These are phyloP conservation scores for Lasioglossum morio DNA, from an alignment of 2,888 invertebrate species.

Conservation along the genomic window DNA sequence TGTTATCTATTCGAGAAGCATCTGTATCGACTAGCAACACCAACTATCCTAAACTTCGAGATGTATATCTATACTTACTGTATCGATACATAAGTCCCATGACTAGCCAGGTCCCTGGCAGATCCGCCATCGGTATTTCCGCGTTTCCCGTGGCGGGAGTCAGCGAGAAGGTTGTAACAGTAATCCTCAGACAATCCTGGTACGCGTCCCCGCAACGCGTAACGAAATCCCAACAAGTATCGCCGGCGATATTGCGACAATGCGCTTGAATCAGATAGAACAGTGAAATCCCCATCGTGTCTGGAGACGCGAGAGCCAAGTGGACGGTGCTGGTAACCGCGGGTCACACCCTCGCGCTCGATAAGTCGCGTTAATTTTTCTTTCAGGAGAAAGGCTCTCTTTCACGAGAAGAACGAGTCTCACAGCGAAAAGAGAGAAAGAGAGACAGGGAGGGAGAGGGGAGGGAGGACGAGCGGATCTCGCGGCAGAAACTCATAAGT, in stretches of 20 bases:
- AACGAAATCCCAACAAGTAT: slow-evolving; percentile 1
- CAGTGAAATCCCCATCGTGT: slow-evolving; percentile 34
- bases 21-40: too few species aligned
- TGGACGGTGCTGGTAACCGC: slow-evolving; percentile 16
- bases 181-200: slow-evolving; percentile 12
- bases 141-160: neutral
- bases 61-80: too few species aligned
- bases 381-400: slow-evolving; percentile 23
- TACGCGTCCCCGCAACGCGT: too few species aligned
- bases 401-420: neutral
- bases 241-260: slow-evolving; percentile 11
- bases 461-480: neutral
- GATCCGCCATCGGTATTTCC: neutral
- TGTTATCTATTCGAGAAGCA: too few species aligned
- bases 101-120: neutral
- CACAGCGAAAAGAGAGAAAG: neutral
- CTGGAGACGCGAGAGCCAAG: neutral
- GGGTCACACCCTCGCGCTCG: slow-evolving; percentile 34
- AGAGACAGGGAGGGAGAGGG: neutral
- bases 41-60: too few species aligned
- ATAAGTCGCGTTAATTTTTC: slow-evolving; percentile 51
- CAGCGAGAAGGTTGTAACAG: neutral
- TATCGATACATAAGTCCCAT: too few species aligned
- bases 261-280: slow-evolving; percentile 24
- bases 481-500: slow-evolving; percentile 50